Base-by-base conservation (phyloP, 2,113 vertebrate species). In the Bubalus kerabau region DNA sequence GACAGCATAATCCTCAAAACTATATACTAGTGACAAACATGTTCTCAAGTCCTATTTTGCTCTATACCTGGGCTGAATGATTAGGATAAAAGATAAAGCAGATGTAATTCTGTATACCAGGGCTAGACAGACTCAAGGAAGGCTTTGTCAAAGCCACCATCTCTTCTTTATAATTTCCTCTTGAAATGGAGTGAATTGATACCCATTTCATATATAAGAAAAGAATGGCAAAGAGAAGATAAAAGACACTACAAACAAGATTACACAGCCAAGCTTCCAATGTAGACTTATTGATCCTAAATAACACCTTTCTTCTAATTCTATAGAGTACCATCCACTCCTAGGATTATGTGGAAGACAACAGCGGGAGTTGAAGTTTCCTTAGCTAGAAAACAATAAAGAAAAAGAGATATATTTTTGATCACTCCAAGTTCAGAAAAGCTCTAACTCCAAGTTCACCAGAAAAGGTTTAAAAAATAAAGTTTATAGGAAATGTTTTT, bases 381-480 rank as follows among this genome's bases (percentile, higher is more conserved):
- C 46, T 48, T 52, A 80, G 40, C 30, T 50, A 67, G 50, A 95
- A 96, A 94, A 19, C 32, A 81, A 67, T 9, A 74, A 87, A 94
- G 52, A 67, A 56, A 94, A 95, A 97, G 94, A 97, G 26, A 80
- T 0, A 87, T 86, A 0, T 67, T 83, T 56, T 36, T 93, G 87
- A 97, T 97, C 85, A 93, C 46, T 46, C 84, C 36, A 81, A 97
- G 80, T 97, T 97, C 64, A 82, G 60, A 97, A 87, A 90, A 97
- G 84, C 14, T 93, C 2, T 57, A 54, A 95, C 57, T 81, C 12
- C 32, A 96, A 94, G 57, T 97, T 97, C 96, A 97, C 71, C 40
- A 95, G 50, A 87, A 97, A 97, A 97, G 83, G 93, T 96, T 71
- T 13, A 3, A 90, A 95, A 89, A 96, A 80, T 92, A 80, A 94